Evolutionary conservation across 2,888 invertebrate species (phyloP), one percentile per base, ranked within the genome.

Genomic region (Heterodera filipjevi): DNA sequence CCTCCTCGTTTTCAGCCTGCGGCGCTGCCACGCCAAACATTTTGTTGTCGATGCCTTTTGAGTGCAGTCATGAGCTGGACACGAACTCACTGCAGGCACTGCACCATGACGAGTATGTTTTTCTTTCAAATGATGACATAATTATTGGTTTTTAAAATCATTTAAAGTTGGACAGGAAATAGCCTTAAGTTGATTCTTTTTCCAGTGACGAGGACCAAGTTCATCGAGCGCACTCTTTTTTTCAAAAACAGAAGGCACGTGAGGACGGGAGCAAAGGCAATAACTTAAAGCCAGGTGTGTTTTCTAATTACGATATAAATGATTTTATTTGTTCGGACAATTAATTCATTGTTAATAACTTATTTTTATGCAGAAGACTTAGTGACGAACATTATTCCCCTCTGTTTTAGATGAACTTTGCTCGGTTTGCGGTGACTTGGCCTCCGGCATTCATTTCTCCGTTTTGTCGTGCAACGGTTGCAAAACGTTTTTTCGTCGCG

Each of bases 401-500:
- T 12, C 44, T n/a, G n/a, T n/a, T 22, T 27, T n/a, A 33, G 33
- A n/a, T 35, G 77, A 78, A 3, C 35, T 44, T 30, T 91, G 91
- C 83, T 90, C 89, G 6, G 91, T 91, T 6, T 91, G 91, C 82
- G 87, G 89, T 16, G 91, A 91, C 80, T 89, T 89, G 6, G 90
- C 91, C 32, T 91, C 91, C 12, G 91, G 91, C 8, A 89, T 89
- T 75, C 91, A 91, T 82, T 91, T 91, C 84, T 77, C 66, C 35
- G 68, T 79, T 44, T 79, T 79, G 77, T 71, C 79, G 6, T 91
- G 91, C 83, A 91, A 91, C 82, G 91, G 91, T 1, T 91, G 91
- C 85, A 91, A 91, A 89, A 91, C 91, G 16, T 91, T 91, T 84
- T 91, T 91, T 83, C 87, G 91, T 14, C 85, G 91, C 33, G 91